A percentile compares a stretch with the other conserved stretches of the same genome.
phyloP scores from a whole-genome alignment of 2,888 invertebrate genomes.

The Chaetogeoica ovagalla region DNA sequence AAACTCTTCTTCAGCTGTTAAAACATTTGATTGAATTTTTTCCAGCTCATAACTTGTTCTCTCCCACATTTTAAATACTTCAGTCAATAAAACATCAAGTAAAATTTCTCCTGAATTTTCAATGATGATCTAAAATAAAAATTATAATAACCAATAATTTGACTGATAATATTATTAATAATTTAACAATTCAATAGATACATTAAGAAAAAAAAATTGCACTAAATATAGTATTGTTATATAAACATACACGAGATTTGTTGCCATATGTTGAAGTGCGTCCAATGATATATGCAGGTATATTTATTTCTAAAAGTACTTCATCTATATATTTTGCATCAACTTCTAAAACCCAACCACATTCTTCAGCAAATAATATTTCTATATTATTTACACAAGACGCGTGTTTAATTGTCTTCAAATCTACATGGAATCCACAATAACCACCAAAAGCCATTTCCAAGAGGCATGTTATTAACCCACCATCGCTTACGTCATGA shows the following conservation, averaged over 20 bases:
- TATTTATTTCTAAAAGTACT: constrained; percentile 66
- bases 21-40: constrained; percentile 76
- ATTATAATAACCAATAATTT: not conserved
- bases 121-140: constrained; percentile 50
- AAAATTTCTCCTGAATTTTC: constrained; percentile 20
- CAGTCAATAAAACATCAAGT: constrained; percentile 33
- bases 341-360: constrained; percentile 83
- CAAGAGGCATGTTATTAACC: constrained; percentile 81
- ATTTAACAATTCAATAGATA: not conserved
- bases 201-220: not conserved
- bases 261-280: constrained; percentile 70
- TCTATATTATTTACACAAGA: constrained; percentile 61
- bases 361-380: constrained; percentile 81
- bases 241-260: constrained; percentile 63
- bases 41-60: constrained; percentile 92
- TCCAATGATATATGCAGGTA: constrained; percentile 72
- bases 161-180: not conserved
- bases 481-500: constrained; percentile 97
- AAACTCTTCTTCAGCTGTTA: constrained; percentile 81
- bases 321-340: constrained; percentile 63
- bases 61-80: constrained; percentile 75
- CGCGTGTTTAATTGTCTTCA: constrained; percentile 59
- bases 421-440: constrained; percentile 72
- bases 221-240: constrained; percentile 9
- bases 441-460: constrained; percentile 97